Conservation (phyloP, 2,113 vertebrate genomes). For the Amblyopsis rosae region DNA sequence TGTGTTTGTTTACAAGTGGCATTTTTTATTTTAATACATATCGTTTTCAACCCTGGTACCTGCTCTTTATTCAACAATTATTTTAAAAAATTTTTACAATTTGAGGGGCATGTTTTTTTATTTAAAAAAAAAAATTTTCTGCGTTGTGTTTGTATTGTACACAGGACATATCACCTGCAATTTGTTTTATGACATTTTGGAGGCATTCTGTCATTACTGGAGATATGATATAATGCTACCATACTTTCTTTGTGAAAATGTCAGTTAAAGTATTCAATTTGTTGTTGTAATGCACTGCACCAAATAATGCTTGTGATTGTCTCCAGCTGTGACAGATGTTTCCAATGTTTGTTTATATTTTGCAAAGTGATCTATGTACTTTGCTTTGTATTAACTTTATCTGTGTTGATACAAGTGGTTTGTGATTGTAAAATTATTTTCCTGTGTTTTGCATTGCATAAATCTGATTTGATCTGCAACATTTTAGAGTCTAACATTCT, state of each 20-base stretch:
- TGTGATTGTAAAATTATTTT: constrained; percentile 17
- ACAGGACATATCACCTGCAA: constrained; percentile 37
- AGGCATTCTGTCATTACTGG: constrained; percentile 6
- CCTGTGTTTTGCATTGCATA: constrained; percentile 9
- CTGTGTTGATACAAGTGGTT: constrained; percentile 17
- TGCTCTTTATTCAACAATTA: constrained; percentile 17
- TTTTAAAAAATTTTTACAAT: not conserved
- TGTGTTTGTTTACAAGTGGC: not conserved
- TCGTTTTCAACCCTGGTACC: constrained; percentile 8
- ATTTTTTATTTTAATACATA: constrained; percentile 4
- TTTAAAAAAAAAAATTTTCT: too few relatives aligned
- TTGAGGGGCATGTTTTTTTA: not conserved
- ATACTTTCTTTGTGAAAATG: not conserved
- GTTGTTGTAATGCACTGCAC: constrained; percentile 7
- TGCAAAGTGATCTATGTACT: constrained; percentile 16
- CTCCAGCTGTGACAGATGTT: constrained; percentile 28
- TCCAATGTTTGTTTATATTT: constrained; percentile 24
- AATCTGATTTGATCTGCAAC: constrained; percentile 1
- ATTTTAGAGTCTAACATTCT: constrained; percentile 9
- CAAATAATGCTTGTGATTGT: not conserved
- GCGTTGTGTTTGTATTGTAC: constrained; percentile 37
- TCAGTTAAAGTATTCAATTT: not conserved
- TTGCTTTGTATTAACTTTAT: constrained; percentile 23
- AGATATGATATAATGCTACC: not conserved
- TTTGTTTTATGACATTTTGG: constrained; percentile 7